Conservation (phyloP, 2,888 invertebrate genomes). For the Petrolisthes cinctipes region DNA sequence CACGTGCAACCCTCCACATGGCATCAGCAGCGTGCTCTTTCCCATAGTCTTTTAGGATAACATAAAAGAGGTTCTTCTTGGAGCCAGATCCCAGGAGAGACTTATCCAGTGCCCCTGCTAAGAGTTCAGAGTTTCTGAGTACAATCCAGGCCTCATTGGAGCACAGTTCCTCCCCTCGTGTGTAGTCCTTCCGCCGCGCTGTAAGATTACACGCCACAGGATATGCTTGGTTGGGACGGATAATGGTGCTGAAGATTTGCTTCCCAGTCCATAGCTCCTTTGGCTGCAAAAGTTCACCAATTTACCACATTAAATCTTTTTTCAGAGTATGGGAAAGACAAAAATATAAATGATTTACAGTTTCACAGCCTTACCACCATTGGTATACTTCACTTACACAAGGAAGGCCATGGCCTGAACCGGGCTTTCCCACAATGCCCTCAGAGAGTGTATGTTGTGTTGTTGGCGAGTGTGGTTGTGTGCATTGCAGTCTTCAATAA, state of each 20-base stretch:
- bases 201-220: constrained; percentile 88
- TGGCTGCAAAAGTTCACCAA: constrained; percentile 74
- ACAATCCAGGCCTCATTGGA: constrained; percentile 93
- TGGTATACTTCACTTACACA: too few species aligned
- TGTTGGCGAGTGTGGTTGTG: too few species aligned
- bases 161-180: constrained; percentile 86
- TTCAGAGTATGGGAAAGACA: too few species aligned
- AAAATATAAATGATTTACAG: too few species aligned
- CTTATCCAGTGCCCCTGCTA: constrained; percentile 97
- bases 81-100: constrained; percentile 94
- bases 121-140: constrained; percentile 90
- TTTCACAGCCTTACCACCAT: too few species aligned
- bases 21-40: constrained; percentile 87
- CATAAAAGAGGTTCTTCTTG: constrained; percentile 95
- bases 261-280: constrained; percentile 95
- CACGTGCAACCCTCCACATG: constrained; percentile 91
- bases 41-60: constrained; percentile 92
- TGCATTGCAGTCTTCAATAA: too few species aligned
- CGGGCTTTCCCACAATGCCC: too few species aligned
- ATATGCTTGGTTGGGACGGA: constrained; percentile 85
- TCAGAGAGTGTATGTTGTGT: too few species aligned
- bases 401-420: too few species aligned
- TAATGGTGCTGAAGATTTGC: constrained; percentile 88
- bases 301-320: too few species aligned
- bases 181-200: constrained; percentile 92